Conservation (phyloP, 2,797 vertebrate genomes). For the Acanthurus leucopareius region DNA sequence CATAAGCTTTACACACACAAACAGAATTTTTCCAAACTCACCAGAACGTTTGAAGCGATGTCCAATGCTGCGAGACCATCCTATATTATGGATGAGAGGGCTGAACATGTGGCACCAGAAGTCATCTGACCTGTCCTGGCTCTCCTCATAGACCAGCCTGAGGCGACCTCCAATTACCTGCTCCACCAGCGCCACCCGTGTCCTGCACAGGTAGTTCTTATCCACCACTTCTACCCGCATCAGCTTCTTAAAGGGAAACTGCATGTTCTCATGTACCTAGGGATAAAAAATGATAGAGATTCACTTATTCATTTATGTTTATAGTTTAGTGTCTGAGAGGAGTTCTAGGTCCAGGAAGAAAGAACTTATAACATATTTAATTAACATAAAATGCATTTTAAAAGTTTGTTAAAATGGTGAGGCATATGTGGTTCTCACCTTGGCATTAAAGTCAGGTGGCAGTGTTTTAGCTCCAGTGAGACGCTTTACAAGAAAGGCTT, state of each 20-base stretch:
- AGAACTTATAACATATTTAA: background rate
- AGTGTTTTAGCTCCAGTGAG: constrained; percentile 99
- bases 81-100: constrained; percentile 96
- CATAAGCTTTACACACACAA: background rate
- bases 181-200: constrained; percentile 95
- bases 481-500: constrained; percentile 97
- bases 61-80: constrained; percentile 98
- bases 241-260: constrained; percentile 97
- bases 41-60: constrained; percentile 98
- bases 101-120: constrained; percentile 99
- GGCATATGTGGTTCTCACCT: constrained; percentile 83
- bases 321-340: background rate
- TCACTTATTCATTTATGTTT: background rate
- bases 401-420: background rate
- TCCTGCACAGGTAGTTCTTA: constrained; percentile 97
- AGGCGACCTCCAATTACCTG: constrained; percentile 95
- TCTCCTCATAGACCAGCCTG: constrained; percentile 96
- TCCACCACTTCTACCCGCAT: constrained; percentile 99
- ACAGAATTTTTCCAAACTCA: constrained; percentile 71
- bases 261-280: constrained; percentile 95
- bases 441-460: constrained; percentile 95
- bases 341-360: background rate
- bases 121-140: constrained; percentile 94
- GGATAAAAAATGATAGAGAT: background rate
- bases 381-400: background rate